Percentiles rank a stretch among this genome's conserved stretches.
Conservation (phyloP, 1,140 invertebrate genomes). For the Plectrocnemia conspersa region DNA sequence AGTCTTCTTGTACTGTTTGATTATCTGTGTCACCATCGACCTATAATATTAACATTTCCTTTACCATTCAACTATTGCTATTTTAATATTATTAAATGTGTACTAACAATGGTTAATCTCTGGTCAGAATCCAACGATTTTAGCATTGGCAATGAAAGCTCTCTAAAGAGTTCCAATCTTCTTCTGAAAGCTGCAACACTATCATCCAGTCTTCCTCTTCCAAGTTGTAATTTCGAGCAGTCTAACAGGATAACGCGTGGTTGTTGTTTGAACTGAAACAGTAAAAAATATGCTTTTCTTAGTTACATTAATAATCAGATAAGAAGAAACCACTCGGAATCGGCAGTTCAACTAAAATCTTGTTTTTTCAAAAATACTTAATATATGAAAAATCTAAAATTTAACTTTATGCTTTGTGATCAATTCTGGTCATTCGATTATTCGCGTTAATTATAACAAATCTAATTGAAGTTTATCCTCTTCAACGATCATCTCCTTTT, state of each 20-base stretch:
- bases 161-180: slow-evolving; percentile 77
- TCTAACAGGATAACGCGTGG: slow-evolving; percentile 75
- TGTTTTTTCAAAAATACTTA: too few species aligned
- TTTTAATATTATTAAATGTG: not conserved
- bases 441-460: too few species aligned
- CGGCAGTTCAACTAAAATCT: too few species aligned
- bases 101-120: slow-evolving; percentile 71
- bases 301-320: too few species aligned
- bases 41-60: slow-evolving; percentile 41
- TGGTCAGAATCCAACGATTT: slow-evolving; percentile 75
- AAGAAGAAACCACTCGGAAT: too few species aligned
- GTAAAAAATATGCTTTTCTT: too few species aligned
- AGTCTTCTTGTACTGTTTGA: slow-evolving; percentile 68
- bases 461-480: too few species aligned
- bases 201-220: slow-evolving; percentile 74
- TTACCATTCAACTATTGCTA: not conserved
- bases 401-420: too few species aligned
- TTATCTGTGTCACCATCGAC: slow-evolving; percentile 78
- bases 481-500: too few species aligned
- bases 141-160: slow-evolving; percentile 80
- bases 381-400: too few species aligned
- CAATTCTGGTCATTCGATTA: too few species aligned
- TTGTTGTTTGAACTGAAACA: slow-evolving; percentile 66
- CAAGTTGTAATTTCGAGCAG: slow-evolving; percentile 80
- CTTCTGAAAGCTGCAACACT: slow-evolving; percentile 76